Conservation (phyloP, 2,888 invertebrate genomes). For the Lithophane socia region DNA sequence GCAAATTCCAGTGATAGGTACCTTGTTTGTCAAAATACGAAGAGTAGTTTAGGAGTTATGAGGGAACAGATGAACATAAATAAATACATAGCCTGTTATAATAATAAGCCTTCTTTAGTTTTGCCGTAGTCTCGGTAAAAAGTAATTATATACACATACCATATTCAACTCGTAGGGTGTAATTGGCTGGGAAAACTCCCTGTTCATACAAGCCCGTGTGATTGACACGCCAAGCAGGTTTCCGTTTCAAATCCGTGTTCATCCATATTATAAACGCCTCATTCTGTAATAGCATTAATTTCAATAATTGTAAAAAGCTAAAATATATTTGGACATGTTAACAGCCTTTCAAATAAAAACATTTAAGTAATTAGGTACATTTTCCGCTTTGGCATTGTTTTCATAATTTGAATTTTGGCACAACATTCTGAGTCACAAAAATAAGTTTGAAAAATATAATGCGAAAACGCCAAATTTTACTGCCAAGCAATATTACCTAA, state of each 20-base stretch:
- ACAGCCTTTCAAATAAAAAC: too few relatives aligned
- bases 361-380: too few relatives aligned
- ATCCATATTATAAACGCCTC: conserved; percentile 73
- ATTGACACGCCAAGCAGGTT: conserved; percentile 49
- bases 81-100: background rate
- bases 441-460: too few relatives aligned
- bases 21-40: background rate
- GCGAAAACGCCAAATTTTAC: too few relatives aligned
- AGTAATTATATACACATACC: conserved; percentile 41
- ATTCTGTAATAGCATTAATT: conserved; percentile 53
- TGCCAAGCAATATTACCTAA: too few relatives aligned
- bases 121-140: background rate
- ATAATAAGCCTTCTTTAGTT: background rate
- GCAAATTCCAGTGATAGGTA: too few relatives aligned
- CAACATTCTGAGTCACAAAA: too few relatives aligned
- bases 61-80: background rate
- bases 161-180: conserved; percentile 27
- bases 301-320: too few relatives aligned
- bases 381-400: too few relatives aligned
- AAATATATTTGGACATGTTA: too few relatives aligned
- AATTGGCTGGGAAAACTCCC: conserved; percentile 37
- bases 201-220: conserved; percentile 7
- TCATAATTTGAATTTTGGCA: too few relatives aligned
- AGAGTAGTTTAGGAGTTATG: background rate
- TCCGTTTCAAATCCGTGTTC: conserved; percentile 63